These are phyloP conservation scores for Zaprionus camerounensis DNA, from an alignment of 1,140 invertebrate species.

Conservation along the genomic window DNA sequence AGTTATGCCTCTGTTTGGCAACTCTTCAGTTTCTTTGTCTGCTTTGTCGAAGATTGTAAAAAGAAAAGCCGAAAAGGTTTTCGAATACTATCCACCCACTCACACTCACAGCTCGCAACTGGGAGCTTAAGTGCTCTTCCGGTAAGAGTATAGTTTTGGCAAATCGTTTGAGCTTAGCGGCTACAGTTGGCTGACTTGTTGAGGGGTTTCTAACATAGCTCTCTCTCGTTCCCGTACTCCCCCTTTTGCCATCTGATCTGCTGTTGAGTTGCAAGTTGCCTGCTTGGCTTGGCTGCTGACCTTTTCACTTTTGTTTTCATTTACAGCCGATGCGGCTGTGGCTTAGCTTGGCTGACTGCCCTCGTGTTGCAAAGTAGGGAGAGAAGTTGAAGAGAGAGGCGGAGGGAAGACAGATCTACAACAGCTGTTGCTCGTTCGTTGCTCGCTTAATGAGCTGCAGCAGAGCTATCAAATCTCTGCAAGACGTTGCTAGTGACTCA, in stretches of 20 bases:
- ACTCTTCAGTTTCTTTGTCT: background rate
- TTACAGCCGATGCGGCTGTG: conserved; percentile 50
- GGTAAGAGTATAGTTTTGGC: conserved; percentile 48
- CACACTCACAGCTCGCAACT: background rate
- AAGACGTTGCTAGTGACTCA: conserved; percentile 12
- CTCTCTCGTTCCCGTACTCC: conserved; percentile 8
- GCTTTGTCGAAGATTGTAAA: background rate
- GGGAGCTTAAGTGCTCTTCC: background rate
- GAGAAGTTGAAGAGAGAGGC: background rate
- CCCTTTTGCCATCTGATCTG: conserved; percentile 30
- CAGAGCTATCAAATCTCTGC: conserved; percentile 48
- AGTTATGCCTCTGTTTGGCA: background rate
- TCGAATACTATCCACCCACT: background rate
- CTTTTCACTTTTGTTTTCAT: conserved; percentile 82
- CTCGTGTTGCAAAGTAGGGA: conserved; percentile 27
- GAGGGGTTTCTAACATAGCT: conserved; percentile 32
- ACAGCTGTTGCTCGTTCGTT: conserved; percentile 55
- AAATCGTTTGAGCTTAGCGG: conserved; percentile 70
- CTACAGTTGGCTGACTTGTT: conserved; percentile 75
- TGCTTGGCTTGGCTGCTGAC: conserved; percentile 64
- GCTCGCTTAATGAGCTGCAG: conserved; percentile 77
- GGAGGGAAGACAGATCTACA: conserved; percentile 7
- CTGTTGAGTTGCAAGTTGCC: conserved; percentile 39
- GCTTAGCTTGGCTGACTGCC: conserved; percentile 45
- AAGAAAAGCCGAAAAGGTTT: background rate